Conservation (phyloP, 2,113 vertebrate genomes). For the Pleuronectes platessa region DNA sequence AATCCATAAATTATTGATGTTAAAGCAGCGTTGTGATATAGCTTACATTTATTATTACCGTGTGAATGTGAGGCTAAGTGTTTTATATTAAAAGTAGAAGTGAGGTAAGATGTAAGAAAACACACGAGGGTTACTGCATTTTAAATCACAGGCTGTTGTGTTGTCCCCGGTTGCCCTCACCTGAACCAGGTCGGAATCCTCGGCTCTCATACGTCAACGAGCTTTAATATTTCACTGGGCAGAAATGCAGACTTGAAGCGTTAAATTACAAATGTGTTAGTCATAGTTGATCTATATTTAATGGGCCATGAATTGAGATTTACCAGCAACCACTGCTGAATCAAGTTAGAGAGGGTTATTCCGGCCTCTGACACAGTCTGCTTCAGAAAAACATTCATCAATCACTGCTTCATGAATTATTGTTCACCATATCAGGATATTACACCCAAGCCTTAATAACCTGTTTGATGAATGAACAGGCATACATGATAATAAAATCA, state of each 20-base stretch:
- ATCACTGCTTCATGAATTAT: background rate
- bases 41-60: conserved; percentile 37
- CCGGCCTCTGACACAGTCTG: background rate
- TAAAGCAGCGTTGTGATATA: conserved; percentile 28
- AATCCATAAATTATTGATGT: conserved; percentile 58
- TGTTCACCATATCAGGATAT: background rate
- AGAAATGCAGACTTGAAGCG: conserved; percentile 54
- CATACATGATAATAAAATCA: background rate
- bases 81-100: conserved; percentile 48
- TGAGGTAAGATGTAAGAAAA: conserved; percentile 34
- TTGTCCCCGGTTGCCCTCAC: conserved; percentile 36
- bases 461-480: background rate
- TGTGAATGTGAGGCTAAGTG: conserved; percentile 50
- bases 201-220: conserved; percentile 43
- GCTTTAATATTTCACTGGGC: conserved; percentile 63
- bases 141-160: conserved; percentile 26
- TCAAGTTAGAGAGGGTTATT: conserved; percentile 34
- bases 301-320: conserved; percentile 66
- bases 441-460: background rate
- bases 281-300: conserved; percentile 71
- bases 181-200: conserved; percentile 43
- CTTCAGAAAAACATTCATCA: conserved; percentile 12
- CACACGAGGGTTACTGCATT: conserved; percentile 12
- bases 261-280: conserved; percentile 67
- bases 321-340: conserved; percentile 39